Base-by-base conservation (phyloP, 2,888 invertebrate genomes). In the Muschampia plurimacula region DNA sequence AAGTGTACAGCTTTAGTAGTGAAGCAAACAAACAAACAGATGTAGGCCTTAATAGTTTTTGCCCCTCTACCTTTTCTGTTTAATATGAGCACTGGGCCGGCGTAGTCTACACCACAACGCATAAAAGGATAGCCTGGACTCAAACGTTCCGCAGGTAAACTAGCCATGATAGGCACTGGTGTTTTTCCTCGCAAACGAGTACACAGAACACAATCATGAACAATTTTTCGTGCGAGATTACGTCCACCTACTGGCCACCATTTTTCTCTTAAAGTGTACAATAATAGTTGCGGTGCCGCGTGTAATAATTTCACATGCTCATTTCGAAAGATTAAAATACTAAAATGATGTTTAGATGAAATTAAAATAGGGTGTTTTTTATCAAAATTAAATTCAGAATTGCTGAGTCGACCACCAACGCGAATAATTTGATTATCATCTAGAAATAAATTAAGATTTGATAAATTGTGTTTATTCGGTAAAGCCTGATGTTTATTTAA, bases 1-100 rank as follows among this genome's bases (percentile, higher is more conserved):
- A 77, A 77, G 67, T 79, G 79, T 0, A 81, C 59, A 0, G 78
- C 76, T 2, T 79, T 75, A 7, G 77, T 79, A 3, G 68, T 32
- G 32, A 80, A 77, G 72, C 79, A 79, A 32, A 81, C 60, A 69
- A 80, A 78, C 68, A 80, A 59, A 71, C 78, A 79, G 15, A 80
- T 70, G 44, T 79, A 81, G n/a, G 66, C 69, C 57, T 81, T 79
- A 28, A 72, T 67, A 39, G 75, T 32, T 62, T 72, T 77, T 0
- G 78, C 73, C 1, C 81, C 79, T 12, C 75, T 75, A 2, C 79
- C 79, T 65, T 76, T 78, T 2, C 77, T 57, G 63, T 77, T 80
- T 12, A 80, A 63, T 39, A 76, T 72, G 22, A 72, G 69, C 46
- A 80, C 39, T 44, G 80, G 81, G 9, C 80, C 80, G 0, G 77